phyloP scores from a whole-genome alignment of 2,888 invertebrate species.

The Strigamia maritima region DNA sequence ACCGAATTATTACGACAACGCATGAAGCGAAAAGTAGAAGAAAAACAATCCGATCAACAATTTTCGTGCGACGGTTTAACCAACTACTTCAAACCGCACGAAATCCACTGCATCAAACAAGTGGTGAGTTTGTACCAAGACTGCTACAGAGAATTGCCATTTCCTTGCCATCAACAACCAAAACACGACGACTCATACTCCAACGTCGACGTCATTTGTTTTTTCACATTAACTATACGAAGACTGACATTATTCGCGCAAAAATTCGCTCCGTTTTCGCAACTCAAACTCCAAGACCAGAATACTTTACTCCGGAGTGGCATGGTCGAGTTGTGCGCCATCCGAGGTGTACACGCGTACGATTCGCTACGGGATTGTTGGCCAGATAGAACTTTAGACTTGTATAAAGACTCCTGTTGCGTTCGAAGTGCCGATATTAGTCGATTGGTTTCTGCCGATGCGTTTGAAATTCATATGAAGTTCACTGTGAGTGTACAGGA shows the following conservation, averaged over 20 bases:
- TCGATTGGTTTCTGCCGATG: conserved; percentile 48
- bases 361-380: conserved; percentile 47
- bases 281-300: conserved; percentile 46
- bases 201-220: conserved; percentile 47
- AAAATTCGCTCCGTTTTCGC: conserved; percentile 47
- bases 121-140: not conserved
- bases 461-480: conserved; percentile 52
- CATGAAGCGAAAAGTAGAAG: conserved; percentile 44
- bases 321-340: conserved; percentile 54
- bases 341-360: conserved; percentile 53
- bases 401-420: conserved; percentile 44
- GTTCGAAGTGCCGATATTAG: conserved; percentile 48
- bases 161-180: not conserved
- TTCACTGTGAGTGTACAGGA: conserved; percentile 53
- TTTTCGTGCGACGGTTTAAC: not conserved
- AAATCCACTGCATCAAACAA: not conserved
- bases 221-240: conserved; percentile 49
- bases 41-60: not conserved
- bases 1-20: conserved; percentile 44
- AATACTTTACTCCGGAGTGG: conserved; percentile 50
- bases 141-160: not conserved
- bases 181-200: conserved; percentile 28
- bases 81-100: not conserved
- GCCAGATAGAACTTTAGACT: conserved; percentile 47
- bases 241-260: conserved; percentile 49